Conservation (phyloP, 2,797 vertebrate species). For the Peromyscus aztecus region DNA sequence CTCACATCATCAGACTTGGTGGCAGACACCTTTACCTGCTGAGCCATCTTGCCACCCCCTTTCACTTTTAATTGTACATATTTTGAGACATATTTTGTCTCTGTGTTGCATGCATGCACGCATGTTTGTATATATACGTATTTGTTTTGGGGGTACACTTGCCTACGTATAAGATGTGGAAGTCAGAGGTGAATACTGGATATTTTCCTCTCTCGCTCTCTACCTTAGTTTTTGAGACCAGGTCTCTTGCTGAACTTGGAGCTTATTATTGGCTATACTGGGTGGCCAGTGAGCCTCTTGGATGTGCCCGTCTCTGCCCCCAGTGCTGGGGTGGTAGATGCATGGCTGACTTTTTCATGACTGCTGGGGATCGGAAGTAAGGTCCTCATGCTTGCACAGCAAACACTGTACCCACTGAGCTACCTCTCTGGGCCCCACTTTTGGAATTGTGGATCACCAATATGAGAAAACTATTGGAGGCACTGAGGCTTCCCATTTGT, state of each 20-base stretch:
- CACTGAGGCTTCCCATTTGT: neutral
- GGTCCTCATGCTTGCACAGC: neutral
- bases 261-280: neutral
- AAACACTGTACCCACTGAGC: neutral
- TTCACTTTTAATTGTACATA: neutral
- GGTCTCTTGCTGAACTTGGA: neutral
- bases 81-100: neutral
- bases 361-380: neutral
- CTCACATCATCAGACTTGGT: neutral
- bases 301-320: neutral
- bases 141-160: neutral
- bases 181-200: neutral
- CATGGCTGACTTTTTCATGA: neutral
- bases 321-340: neutral
- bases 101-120: neutral
- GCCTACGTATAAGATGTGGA: neutral
- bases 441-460: neutral
- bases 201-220: neutral
- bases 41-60: neutral
- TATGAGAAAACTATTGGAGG: neutral
- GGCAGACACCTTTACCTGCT: neutral
- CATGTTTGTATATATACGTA: neutral
- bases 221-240: neutral
- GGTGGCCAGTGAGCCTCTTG: neutral
- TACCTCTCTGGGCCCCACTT: neutral